phyloP scores from a whole-genome alignment of 2,113 vertebrate species.

The Nothobranchius kuhntae region DNA sequence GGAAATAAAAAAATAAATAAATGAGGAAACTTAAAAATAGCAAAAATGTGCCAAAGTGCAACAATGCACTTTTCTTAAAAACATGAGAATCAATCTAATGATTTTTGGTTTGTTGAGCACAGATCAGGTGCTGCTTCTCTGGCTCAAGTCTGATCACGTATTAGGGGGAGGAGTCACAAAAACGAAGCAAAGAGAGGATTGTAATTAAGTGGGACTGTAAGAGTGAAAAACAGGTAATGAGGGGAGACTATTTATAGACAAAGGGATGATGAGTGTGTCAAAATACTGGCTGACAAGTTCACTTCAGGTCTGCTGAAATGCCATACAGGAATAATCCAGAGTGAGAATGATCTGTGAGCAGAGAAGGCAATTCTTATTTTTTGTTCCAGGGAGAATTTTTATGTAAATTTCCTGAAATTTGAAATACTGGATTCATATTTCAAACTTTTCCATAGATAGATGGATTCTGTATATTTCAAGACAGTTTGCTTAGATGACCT shows the following conservation, averaged over 20 bases:
- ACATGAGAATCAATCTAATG: not conserved
- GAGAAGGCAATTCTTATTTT: too few species aligned
- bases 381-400: not conserved
- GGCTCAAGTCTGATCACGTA: too few species aligned
- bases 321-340: not conserved
- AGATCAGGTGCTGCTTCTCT: not conserved
- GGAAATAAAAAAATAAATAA: not conserved
- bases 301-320: not conserved
- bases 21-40: too few species aligned
- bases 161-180: not conserved
- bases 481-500: too few species aligned
- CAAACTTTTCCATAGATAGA: too few species aligned
- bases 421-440: too few species aligned
- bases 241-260: not conserved
- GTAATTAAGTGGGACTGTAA: not conserved
- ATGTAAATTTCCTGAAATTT: not conserved
- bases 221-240: not conserved
- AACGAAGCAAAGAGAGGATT: not conserved
- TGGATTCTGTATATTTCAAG: too few species aligned
- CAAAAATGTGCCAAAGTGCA: not conserved
- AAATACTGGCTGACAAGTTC: not conserved
- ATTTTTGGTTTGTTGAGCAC: not conserved
- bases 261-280: not conserved
- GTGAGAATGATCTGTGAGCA: not conserved
- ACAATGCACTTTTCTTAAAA: not conserved